A percentile compares a stretch with the other conserved stretches of the same genome.
Evolutionary conservation across 2,113 vertebrate genomes (phyloP).

Genomic region (Gallinago undulata): DNA sequence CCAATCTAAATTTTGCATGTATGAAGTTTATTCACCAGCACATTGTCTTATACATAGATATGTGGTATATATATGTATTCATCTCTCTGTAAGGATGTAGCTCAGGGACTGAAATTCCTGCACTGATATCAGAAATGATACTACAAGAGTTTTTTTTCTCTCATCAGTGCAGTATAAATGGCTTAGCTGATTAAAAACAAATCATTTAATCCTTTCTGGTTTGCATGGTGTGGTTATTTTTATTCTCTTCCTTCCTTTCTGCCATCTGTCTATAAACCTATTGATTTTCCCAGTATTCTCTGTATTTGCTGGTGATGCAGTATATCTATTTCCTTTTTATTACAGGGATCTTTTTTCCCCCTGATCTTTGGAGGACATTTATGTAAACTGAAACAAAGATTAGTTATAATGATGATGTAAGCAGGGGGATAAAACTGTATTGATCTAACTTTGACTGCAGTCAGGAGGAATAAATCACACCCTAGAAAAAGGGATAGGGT

Average conservation of each 20-base stretch:
- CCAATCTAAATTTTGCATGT: not conserved
- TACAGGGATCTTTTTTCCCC: not conserved
- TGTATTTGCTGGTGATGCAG: not conserved
- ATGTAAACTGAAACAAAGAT: constrained; percentile 22
- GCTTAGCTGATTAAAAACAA: constrained; percentile 32
- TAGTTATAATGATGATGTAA: not conserved
- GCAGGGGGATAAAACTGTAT: not conserved
- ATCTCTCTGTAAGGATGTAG: not conserved
- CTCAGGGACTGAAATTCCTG: not conserved
- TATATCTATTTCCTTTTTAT: constrained; percentile 1
- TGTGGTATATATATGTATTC: accelerated
- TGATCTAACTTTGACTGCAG: not conserved
- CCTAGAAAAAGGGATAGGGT: not conserved
- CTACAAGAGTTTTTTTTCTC: not conserved
- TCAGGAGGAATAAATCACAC: not conserved
- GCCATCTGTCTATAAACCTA: not conserved
- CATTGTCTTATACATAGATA: not conserved
- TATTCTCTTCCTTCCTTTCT: constrained; percentile 17
- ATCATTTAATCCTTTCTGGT: constrained; percentile 23
- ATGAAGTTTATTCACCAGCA: not conserved
- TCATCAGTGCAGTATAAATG: not conserved
- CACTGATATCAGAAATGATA: not conserved
- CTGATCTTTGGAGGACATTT: not conserved
- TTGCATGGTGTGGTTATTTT: constrained; percentile 36
- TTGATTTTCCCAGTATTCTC: constrained; percentile 6